A percentile compares a stretch with the other conserved stretches of the same genome.
phyloP scores from a whole-genome alignment of 2,113 vertebrate species.

The Scortum barcoo region DNA sequence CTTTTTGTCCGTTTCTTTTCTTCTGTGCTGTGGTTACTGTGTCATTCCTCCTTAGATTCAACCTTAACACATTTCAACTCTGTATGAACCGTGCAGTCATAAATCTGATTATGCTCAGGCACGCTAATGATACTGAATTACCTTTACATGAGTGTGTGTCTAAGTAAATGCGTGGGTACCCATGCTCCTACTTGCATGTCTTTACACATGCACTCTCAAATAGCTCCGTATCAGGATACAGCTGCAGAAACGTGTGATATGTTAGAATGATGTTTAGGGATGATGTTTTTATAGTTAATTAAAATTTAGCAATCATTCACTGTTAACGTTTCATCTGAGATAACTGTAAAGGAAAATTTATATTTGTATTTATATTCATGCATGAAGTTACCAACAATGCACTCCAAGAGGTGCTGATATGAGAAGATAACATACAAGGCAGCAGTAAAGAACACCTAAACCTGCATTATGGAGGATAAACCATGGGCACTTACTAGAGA shows the following conservation, averaged over 20 bases:
- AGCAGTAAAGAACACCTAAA: no score
- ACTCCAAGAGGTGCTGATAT: no score
- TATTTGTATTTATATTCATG: neutral
- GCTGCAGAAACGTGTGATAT: neutral
- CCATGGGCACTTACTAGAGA: no score
- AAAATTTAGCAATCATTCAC: neutral
- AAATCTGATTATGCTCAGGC: constrained; percentile 74
- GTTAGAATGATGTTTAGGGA: neutral
- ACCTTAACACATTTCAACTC: constrained; percentile 73
- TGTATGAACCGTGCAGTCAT: constrained; percentile 68
- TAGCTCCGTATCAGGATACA: neutral
- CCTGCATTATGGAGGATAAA: no score
- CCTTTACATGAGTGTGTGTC: constrained; percentile 34
- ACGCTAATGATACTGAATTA: constrained; percentile 69
- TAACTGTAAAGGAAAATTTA: neutral
- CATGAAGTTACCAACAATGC: no score
- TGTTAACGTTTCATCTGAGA: neutral
- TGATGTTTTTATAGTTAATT: neutral
- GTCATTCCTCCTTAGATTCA: constrained; percentile 67
- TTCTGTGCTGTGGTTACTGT: constrained; percentile 52
- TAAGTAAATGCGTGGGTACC: neutral
- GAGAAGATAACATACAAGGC: no score
- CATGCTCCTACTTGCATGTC: constrained; percentile 6
- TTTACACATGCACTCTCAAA: neutral
- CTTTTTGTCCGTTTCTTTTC: constrained; percentile 45